A percentile compares a stretch with the other conserved stretches of the same genome.
Conservation (phyloP, 1,140 invertebrate species). For the Pogonomyrmex barbatus region DNA sequence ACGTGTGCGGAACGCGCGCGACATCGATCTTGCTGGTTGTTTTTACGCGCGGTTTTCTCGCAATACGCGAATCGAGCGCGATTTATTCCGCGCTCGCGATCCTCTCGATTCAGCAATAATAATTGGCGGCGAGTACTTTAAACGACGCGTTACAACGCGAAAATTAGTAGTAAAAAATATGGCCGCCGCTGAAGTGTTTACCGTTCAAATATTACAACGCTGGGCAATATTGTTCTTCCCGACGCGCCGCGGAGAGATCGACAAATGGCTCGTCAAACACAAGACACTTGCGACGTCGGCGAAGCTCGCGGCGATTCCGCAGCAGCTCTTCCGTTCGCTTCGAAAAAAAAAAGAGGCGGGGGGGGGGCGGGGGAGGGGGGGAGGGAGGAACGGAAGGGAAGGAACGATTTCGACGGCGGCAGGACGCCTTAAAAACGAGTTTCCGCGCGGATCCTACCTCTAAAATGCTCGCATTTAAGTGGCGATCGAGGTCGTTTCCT, state of each 20-base stretch:
- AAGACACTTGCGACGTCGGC: constrained; percentile 36
- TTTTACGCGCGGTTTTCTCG: constrained; percentile 5
- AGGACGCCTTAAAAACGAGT: constrained; percentile 10
- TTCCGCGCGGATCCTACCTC: constrained; percentile 24
- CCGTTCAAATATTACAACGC: constrained; percentile 50
- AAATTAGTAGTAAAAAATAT: constrained; percentile 46
- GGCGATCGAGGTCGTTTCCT: constrained; percentile 72
- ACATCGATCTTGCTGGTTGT: constrained; percentile 54
- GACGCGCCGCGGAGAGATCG: constrained; percentile 37
- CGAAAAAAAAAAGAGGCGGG: background rate
- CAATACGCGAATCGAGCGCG: background rate
- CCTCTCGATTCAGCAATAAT: background rate
- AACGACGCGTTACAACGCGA: constrained; percentile 23
- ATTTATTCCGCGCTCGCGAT: constrained; percentile 33
- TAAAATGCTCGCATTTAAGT: constrained; percentile 40
- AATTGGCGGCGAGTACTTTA: background rate
- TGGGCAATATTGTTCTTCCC: constrained; percentile 53
- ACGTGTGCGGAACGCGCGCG: constrained; percentile 36
- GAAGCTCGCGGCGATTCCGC: constrained; percentile 18
- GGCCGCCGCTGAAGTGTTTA: constrained; percentile 27
- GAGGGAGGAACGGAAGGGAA: background rate
- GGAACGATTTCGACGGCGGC: constrained; percentile 1
- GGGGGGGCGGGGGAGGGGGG: too few species aligned
- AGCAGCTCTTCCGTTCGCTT: constrained; percentile 27
- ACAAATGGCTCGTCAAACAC: constrained; percentile 59